A percentile compares a stretch with the other conserved stretches of the same genome.
Conservation (phyloP, 2,888 invertebrate genomes). For the Chromoteleia sp. region DNA sequence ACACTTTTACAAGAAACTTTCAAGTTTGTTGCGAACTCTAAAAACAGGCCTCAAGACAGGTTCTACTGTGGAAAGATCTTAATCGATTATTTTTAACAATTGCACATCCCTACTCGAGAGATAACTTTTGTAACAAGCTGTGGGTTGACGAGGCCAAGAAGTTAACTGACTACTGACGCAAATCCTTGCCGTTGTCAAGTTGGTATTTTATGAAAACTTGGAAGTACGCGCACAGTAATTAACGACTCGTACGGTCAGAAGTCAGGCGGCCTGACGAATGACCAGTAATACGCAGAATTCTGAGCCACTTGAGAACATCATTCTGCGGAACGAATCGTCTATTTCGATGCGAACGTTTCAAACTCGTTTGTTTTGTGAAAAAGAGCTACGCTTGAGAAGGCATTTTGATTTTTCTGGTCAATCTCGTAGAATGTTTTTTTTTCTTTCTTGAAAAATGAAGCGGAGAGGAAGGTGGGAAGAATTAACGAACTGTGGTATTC, state of each 20-base stretch:
- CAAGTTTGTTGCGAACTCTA: too few relatives aligned
- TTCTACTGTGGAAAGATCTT: too few relatives aligned
- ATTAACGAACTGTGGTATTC: too few relatives aligned
- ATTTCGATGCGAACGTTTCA: constrained; percentile 45
- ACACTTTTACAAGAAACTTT: too few relatives aligned
- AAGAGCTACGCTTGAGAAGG: constrained; percentile 16
- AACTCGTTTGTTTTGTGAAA: constrained; percentile 40
- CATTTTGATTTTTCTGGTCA: constrained; percentile 28
- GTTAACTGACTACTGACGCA: constrained; percentile 42
- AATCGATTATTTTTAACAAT: too few relatives aligned
- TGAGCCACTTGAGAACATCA: constrained; percentile 36
- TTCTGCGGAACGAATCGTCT: constrained; percentile 50
- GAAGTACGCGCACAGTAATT: constrained; percentile 62
- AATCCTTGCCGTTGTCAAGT: constrained; percentile 34
- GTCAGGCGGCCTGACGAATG: constrained; percentile 62
- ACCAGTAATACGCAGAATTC: constrained; percentile 51
- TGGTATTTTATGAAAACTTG: constrained; percentile 67
- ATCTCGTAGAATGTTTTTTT: constrained; percentile 1
- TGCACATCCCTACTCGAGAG: too few relatives aligned
- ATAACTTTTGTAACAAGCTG: constrained; percentile 37
- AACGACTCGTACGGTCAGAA: constrained; percentile 61
- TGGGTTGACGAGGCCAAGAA: constrained; percentile 55
- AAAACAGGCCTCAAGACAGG: too few relatives aligned
- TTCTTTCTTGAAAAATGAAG: constrained; percentile 1
- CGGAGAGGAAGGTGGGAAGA: neutral